These are phyloP conservation scores for Oxytorus armatus DNA, from an alignment of 2,888 invertebrate genomes.

Conservation along the genomic window DNA sequence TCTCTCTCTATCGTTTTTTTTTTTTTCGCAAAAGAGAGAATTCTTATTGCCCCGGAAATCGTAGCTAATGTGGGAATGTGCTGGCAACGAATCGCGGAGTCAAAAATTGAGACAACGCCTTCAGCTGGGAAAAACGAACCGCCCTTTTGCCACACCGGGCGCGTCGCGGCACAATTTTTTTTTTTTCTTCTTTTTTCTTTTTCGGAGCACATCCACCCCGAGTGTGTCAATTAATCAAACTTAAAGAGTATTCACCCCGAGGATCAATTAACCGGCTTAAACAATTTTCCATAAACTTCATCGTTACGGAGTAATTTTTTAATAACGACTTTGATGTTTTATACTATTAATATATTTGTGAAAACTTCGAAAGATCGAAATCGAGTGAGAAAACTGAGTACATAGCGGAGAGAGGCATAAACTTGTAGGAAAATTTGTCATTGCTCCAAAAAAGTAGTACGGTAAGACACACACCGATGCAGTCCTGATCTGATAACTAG, in stretches of 20 bases:
- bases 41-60: constrained; percentile 29
- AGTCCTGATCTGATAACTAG: neutral
- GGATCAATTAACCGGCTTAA: constrained; percentile 61
- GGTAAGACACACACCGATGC: constrained; percentile 11
- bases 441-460: constrained; percentile 14
- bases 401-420: constrained; percentile 28
- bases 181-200: constrained; percentile 19
- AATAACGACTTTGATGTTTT: constrained; percentile 16
- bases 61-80: constrained; percentile 20
- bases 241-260: constrained; percentile 33
- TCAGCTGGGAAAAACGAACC: constrained; percentile 17
- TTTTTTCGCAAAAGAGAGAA: constrained; percentile 12
- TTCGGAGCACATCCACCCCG: constrained; percentile 32
- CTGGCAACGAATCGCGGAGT: constrained; percentile 6
- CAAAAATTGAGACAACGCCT: constrained; percentile 55
- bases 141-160: constrained; percentile 50
- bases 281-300: constrained; percentile 24
- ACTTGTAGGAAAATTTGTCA: constrained; percentile 33
- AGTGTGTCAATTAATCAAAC: constrained; percentile 62
- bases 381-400: constrained; percentile 13
- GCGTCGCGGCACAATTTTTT: constrained; percentile 46
- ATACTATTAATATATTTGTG: constrained; percentile 25
- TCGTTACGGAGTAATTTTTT: constrained; percentile 9
- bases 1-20: constrained; percentile 21
- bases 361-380: constrained; percentile 21